phyloP scores from a whole-genome alignment of 2,888 invertebrate genomes.

The Mythimna ferrago region DNA sequence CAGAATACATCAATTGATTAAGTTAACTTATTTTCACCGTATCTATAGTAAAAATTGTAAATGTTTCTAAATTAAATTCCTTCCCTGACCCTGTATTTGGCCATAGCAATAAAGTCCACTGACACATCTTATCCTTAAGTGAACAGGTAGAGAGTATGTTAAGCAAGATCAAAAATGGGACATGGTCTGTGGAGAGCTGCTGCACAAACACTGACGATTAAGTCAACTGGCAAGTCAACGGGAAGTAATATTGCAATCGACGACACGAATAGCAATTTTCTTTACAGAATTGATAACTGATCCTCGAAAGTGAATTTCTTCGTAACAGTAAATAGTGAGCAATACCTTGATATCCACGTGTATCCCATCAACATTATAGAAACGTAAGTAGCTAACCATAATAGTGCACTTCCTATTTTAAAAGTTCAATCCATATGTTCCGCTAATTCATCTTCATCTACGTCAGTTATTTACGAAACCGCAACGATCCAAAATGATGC shows the following conservation, averaged over 20 bases:
- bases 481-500: slow-evolving; percentile 43
- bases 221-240: neutral
- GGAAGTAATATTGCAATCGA: neutral
- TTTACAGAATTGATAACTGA: neutral
- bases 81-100: too few relatives aligned
- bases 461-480: slow-evolving; percentile 41
- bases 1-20: neutral
- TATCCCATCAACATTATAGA: neutral
- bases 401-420: slow-evolving; percentile 20
- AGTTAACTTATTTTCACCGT: too few relatives aligned
- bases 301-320: neutral
- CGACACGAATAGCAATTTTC: neutral
- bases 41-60: too few relatives aligned
- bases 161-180: too few relatives aligned
- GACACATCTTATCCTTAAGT: too few relatives aligned
- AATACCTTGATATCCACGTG: neutral
- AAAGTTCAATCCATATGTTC: slow-evolving; percentile 51
- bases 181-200: too few relatives aligned
- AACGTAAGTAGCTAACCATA: slow-evolving; percentile 1
- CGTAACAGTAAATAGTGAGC: neutral
- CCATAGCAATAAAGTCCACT: too few relatives aligned
- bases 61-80: too few relatives aligned
- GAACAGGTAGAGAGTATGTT: too few relatives aligned
- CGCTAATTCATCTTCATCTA: slow-evolving; percentile 51
- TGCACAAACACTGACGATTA: neutral